A percentile compares a stretch with the other conserved stretches of the same genome.
phyloP scores from a whole-genome alignment of 2,113 vertebrate species.

The Mobula hypostoma region DNA sequence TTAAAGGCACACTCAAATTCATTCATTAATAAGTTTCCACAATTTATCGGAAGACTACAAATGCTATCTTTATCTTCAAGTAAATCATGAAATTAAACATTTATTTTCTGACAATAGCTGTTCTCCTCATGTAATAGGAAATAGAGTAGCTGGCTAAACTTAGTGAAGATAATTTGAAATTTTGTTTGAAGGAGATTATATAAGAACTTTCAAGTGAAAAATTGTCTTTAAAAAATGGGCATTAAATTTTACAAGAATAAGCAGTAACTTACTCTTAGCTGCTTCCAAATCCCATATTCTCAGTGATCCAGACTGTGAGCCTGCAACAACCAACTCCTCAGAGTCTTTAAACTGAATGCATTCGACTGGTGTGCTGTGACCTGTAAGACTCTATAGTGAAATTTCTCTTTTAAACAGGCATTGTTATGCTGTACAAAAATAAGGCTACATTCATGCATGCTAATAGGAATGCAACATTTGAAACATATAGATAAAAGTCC shows the following conservation, averaged over 20 bases:
- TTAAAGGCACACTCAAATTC: neutral
- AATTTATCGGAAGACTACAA: neutral
- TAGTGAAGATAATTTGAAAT: neutral
- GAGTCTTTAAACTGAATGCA: conserved; percentile 79
- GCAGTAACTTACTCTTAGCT: conserved; percentile 76
- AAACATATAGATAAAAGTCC: neutral
- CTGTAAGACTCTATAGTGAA: conserved; percentile 74
- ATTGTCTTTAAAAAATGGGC: neutral
- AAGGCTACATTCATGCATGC: neutral
- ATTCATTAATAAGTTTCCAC: neutral
- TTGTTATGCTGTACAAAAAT: neutral
- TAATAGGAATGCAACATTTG: neutral
- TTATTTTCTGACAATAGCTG: too few relatives aligned
- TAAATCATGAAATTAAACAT: neutral
- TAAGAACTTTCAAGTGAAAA: neutral
- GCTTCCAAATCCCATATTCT: conserved; percentile 94
- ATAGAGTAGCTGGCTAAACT: neutral
- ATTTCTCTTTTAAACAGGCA: neutral
- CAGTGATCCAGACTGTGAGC: conserved; percentile 88
- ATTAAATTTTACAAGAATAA: neutral
- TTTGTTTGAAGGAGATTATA: neutral
- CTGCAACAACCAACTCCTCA: conserved; percentile 85
- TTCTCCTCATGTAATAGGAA: neutral
- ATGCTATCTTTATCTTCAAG: neutral
- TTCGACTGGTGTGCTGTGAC: conserved; percentile 80